Evolutionary conservation across 1,140 invertebrate species (phyloP), one percentile per base, ranked within the genome.

Genomic region (Propsilocerus akamusi): DNA sequence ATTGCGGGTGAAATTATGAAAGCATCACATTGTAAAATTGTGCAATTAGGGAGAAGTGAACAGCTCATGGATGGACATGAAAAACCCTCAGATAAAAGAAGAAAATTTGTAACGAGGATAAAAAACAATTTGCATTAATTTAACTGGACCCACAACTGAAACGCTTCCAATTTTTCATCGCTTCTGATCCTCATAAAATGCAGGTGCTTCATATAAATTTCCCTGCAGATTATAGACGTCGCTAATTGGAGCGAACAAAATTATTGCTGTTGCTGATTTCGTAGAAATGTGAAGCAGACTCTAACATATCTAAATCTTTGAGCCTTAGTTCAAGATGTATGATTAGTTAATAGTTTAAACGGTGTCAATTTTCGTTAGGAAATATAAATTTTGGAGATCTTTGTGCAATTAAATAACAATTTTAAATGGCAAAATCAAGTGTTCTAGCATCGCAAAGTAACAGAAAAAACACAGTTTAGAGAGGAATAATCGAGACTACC

Each of bases 71-170:
- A n/a, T n/a, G n/a, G n/a, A n/a, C n/a, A n/a, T n/a, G n/a, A n/a
- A n/a, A n/a, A n/a, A n/a, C n/a, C n/a, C n/a, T n/a, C n/a, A n/a
- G 11, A 20, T 17, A 30, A 30, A 30, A 30, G n/a, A 30, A 30
- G 28, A 12, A 8, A 41, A 20, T 30, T 41, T 41, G 34, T 6
- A 41, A 30, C 10, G 34, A 41, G 5, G 34, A 41, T 20, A 41
- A 41, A n/a, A n/a, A 41, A 41, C 34, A 41, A 41, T 41, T 41
- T 41, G 17, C 34, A 41, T 41, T 17, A 41, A 22, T 37, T 41
- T 41, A n/a, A n/a, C 10, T 5, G 12, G 34, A 17, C 22, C 10
- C 28, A 11, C 3, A 30, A 11, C 2, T 6, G 6, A 6, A 30
- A 30, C 10, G n/a, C n/a, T 30, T 7, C 2, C 28, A 11, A 30